Evolutionary conservation across 2,113 vertebrate genomes (phyloP).

Genomic region (Epinephelus cyanopodus): DNA sequence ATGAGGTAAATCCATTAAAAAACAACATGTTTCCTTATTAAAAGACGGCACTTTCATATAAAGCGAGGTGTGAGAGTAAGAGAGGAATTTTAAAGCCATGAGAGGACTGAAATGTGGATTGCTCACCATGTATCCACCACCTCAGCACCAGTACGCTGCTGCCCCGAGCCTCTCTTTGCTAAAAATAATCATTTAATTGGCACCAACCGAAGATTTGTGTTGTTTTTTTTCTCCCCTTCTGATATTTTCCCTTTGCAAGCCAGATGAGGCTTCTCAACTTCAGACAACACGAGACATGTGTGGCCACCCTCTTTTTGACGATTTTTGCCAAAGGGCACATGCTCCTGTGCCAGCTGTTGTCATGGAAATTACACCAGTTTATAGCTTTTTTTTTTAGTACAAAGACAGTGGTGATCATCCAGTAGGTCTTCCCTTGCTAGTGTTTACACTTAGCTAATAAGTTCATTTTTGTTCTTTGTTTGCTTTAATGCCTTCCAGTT

Average conservation of each 20-base stretch:
- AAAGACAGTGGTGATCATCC: conserved; percentile 49
- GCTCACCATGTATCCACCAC: neutral
- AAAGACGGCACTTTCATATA: neutral
- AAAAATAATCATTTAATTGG: conserved; percentile 30
- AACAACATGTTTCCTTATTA: neutral
- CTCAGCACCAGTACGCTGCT: neutral
- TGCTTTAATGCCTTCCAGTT: conserved; percentile 50
- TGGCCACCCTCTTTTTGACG: conserved; percentile 22
- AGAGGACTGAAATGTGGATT: neutral
- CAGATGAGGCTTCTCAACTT: conserved; percentile 53
- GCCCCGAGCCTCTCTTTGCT: conserved; percentile 26
- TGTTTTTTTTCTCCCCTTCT: conserved; percentile 6
- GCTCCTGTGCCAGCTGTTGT: conserved; percentile 56
- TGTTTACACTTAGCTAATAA: conserved; percentile 58
- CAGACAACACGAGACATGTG: conserved; percentile 52
- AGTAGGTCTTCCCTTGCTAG: conserved; percentile 18
- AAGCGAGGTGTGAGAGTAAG: neutral
- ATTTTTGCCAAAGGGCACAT: conserved; percentile 34
- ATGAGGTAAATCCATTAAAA: neutral
- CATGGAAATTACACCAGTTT: conserved; percentile 60
- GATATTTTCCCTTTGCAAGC: conserved; percentile 35
- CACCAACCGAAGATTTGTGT: conserved; percentile 30
- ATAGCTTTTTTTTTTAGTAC: conserved; percentile 43
- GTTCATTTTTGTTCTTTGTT: conserved; percentile 49
- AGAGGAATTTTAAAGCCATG: neutral